A percentile compares a stretch with the other conserved stretches of the same genome.
These are phyloP conservation scores for Watsonalla binaria DNA, from an alignment of 2,888 invertebrate genomes.

Conservation along the genomic window DNA sequence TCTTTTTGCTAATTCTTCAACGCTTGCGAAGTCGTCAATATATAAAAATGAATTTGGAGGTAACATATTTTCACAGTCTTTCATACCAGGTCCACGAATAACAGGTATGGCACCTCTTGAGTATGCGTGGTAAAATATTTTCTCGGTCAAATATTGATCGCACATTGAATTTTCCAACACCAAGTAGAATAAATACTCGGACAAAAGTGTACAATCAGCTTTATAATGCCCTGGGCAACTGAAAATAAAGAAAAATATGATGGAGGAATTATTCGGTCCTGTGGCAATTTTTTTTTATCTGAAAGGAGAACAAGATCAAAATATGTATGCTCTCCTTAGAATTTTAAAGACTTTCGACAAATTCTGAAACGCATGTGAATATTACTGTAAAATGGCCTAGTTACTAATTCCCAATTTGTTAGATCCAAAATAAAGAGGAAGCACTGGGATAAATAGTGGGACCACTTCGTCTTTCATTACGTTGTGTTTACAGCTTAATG, in stretches of 20 bases:
- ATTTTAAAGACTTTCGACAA: too few relatives aligned
- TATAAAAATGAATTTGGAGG: constrained; percentile 82
- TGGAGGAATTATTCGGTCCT: too few relatives aligned
- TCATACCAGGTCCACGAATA: constrained; percentile 79
- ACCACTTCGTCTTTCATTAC: too few relatives aligned
- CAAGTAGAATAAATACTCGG: constrained; percentile 82
- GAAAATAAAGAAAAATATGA: constrained; percentile 28
- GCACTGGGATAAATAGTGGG: too few relatives aligned
- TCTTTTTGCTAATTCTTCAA: constrained; percentile 71
- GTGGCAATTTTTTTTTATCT: too few relatives aligned
- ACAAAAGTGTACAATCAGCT: constrained; percentile 76
- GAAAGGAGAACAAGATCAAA: too few relatives aligned
- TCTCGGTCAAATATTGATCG: constrained; percentile 84
- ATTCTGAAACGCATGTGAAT: too few relatives aligned
- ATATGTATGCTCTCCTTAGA: too few relatives aligned
- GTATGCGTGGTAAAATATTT: constrained; percentile 82
- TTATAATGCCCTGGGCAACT: constrained; percentile 82
- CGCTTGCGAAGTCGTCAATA: constrained; percentile 72
- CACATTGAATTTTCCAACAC: constrained; percentile 85
- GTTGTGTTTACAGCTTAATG: too few relatives aligned
- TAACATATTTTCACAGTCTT: constrained; percentile 69
- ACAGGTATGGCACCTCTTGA: constrained; percentile 81
- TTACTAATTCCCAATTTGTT: too few relatives aligned
- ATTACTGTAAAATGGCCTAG: too few relatives aligned
- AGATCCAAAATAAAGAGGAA: too few relatives aligned